Percentiles rank a stretch among this genome's conserved stretches.
phyloP scores from a whole-genome alignment of 2,797 vertebrate species.

The Spinus olivaceus region DNA sequence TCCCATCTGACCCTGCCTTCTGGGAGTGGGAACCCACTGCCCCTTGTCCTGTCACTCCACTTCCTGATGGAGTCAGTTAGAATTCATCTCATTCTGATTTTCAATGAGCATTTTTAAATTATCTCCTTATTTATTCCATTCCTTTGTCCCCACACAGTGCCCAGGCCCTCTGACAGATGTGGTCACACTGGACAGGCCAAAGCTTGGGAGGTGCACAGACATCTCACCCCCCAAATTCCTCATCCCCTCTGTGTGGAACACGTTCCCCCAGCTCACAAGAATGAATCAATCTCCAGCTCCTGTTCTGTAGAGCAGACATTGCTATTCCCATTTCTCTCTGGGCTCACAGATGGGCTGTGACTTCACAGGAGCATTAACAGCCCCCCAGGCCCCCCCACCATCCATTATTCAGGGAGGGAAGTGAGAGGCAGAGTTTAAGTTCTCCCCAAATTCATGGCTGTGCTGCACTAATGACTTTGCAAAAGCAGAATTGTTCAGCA shows the following conservation, averaged over 20 bases:
- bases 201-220: neutral
- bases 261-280: neutral
- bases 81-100: neutral
- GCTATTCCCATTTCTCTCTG: neutral
- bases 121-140: neutral
- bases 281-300: neutral
- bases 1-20: neutral
- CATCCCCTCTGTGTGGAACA: fast-evolving
- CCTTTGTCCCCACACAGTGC: neutral
- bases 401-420: neutral
- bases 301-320: neutral
- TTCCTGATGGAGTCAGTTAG: neutral
- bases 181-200: neutral
- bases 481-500: neutral
- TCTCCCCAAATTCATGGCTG: neutral
- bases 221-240: neutral
- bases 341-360: conserved; percentile 21
- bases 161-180: neutral
- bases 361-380: neutral
- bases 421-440: neutral
- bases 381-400: neutral
- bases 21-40: neutral
- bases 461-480: neutral
- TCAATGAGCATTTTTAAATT: neutral
- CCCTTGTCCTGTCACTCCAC: neutral